Evolutionary conservation across 2,888 invertebrate species (phyloP).

Genomic region (Pachymerium ferrugineum): DNA sequence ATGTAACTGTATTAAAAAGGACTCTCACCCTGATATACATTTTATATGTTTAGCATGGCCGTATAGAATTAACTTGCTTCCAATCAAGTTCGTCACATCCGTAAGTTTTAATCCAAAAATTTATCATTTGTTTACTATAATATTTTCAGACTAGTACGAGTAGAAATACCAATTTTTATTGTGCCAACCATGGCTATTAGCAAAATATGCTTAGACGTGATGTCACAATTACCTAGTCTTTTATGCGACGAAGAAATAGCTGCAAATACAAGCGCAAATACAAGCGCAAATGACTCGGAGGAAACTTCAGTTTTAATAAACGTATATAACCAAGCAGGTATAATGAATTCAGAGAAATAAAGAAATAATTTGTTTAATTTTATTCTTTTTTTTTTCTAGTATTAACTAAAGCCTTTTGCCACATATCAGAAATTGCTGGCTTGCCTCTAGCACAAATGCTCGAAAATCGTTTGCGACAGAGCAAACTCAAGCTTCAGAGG

Average conservation of each 20-base stretch:
- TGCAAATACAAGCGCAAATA: no score
- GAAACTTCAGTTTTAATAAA: not conserved
- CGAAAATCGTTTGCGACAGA: conserved; percentile 28
- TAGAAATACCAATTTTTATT: conserved; percentile 66
- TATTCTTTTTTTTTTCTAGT: conserved; percentile 47
- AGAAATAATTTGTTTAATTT: conserved; percentile 25
- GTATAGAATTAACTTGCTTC: conserved; percentile 70
- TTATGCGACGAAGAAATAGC: conserved; percentile 71
- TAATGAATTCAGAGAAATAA: no score
- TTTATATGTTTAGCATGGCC: no score
- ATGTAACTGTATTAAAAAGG: no score
- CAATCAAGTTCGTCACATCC: conserved; percentile 59
- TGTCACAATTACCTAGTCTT: conserved; percentile 63
- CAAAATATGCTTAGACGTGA: conserved; percentile 51
- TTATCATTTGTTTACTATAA: not conserved
- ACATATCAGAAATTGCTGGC: conserved; percentile 39
- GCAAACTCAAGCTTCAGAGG: not conserved
- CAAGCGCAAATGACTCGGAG: no score
- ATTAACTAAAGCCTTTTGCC: conserved; percentile 52
- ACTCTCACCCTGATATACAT: no score
- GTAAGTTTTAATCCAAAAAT: no score
- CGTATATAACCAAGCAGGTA: conserved; percentile 51
- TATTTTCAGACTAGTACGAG: conserved; percentile 47
- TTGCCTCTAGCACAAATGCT: conserved; percentile 33
- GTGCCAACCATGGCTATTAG: conserved; percentile 55